phyloP scores from a whole-genome alignment of 2,888 invertebrate genomes.

The Saturnia pavonia region DNA sequence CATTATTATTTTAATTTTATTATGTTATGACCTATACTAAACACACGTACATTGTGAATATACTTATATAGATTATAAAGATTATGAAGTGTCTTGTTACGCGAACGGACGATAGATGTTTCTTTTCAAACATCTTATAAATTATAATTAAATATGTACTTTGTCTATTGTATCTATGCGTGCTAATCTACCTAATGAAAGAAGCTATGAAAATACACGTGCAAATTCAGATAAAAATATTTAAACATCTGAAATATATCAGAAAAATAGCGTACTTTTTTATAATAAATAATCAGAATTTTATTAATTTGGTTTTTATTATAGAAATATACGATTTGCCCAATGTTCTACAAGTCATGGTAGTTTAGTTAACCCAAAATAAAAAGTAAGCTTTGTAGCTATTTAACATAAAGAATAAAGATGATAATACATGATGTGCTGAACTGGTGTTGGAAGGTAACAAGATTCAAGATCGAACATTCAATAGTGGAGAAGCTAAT shows the following conservation, averaged over 20 bases:
- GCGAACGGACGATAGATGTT: slow-evolving; percentile 44
- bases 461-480: slow-evolving; percentile 43
- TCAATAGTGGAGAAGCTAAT: slow-evolving; percentile 57
- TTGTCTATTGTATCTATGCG: slow-evolving; percentile 52
- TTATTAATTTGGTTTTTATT: slow-evolving; percentile 70
- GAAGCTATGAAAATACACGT: slow-evolving; percentile 78
- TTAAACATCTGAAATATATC: slow-evolving; percentile 68
- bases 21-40: slow-evolving; percentile 68
- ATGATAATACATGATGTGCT: slow-evolving; percentile 73
- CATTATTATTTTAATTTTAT: slow-evolving; percentile 45
- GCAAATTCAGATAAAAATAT: slow-evolving; percentile 43
- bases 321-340: slow-evolving; percentile 38
- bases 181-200: slow-evolving; percentile 61
- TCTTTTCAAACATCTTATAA: neutral
- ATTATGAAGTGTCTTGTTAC: slow-evolving; percentile 43
- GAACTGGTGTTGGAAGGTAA: slow-evolving; percentile 52
- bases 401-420: slow-evolving; percentile 9
- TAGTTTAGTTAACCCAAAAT: slow-evolving; percentile 28
- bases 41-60: slow-evolving; percentile 65
- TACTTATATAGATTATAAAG: slow-evolving; percentile 29
- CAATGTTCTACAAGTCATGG: slow-evolving; percentile 44
- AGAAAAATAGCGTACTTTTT: slow-evolving; percentile 74
- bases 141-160: slow-evolving; percentile 12
- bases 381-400: slow-evolving; percentile 37
- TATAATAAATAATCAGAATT: slow-evolving; percentile 70